Evolutionary conservation across 2,113 vertebrate genomes (phyloP), one percentile per base, ranked within the genome.

Genomic region (Paradisaea rubra): DNA sequence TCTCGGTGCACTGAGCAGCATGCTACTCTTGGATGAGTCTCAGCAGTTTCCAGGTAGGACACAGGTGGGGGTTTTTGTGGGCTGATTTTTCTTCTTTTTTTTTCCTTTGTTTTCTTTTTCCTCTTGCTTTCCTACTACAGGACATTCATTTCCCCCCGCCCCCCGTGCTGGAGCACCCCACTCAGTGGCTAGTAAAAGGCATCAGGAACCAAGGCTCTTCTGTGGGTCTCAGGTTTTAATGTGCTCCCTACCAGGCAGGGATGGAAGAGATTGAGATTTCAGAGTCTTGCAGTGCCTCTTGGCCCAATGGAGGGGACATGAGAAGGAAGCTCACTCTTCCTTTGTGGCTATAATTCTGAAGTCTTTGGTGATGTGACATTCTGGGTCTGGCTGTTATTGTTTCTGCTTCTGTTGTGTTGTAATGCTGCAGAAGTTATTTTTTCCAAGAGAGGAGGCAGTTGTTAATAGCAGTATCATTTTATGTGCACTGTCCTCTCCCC

Each of bases 11-110:
- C 61, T 81, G 69, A 88, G 80, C 77, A 86, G 52, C 85, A 95
- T 98, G 95, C 93, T 97, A 63, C 92, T 97, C 45, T 92, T 97
- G 91, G 96, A 96, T 94, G 96, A 97, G 66, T 73, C 93, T 44
- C 94, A 97, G 92, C 95, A 91, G 42, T 97, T 97, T 87, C 68
- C 95, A 97, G 96, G 96, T 95, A 94, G 90, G 95, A 93, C 33
- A 16, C 30, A 56, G 59, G 56, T 57, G 47, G 59, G 20, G 0
- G 7, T 1, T 79, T 78, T 61, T 56, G 39, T 42, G 66, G 12
- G 37, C 22, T 50, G 28, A 57, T 57, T 91, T 86, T 71, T 49
- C 7, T 54, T 30, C 35, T 35, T 52, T 64, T 57, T 45, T 57
- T 41, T 7, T 7, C 15, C 13, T 3, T 4, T 13, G 0, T 28